Conservation (phyloP, 2,888 invertebrate genomes). For the Phaedon cochleariae region DNA sequence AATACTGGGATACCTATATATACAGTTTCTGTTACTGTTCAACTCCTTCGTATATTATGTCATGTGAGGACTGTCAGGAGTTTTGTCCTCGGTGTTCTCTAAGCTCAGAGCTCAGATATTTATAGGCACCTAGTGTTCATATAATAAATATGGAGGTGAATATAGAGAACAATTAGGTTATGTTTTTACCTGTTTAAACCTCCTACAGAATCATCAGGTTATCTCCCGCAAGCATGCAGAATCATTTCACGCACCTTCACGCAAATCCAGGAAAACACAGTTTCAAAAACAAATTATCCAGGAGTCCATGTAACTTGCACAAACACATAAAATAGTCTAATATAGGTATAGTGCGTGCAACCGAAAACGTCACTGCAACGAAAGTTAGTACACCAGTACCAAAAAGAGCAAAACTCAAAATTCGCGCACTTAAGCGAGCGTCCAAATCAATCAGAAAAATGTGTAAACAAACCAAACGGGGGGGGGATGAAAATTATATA, state of each 20-base stretch:
- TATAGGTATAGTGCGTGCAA: too few species aligned
- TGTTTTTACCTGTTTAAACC: conserved; percentile 9
- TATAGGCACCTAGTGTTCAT: too few species aligned
- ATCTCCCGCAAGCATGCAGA: neutral
- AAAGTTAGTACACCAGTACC: neutral
- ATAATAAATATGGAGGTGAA: too few species aligned
- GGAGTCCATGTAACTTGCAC: neutral
- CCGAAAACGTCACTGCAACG: conserved; percentile 13
- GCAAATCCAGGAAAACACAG: neutral
- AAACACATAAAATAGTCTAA: conserved; percentile 8
- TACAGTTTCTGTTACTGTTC: too few species aligned
- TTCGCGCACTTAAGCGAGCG: conserved; percentile 18
- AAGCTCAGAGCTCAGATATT: too few species aligned
- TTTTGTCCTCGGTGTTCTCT: too few species aligned
- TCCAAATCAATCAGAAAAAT: neutral
- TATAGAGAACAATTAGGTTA: neutral
- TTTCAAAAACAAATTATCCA: neutral
- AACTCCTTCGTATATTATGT: too few species aligned
- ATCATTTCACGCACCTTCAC: neutral
- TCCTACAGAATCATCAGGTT: conserved; percentile 4
- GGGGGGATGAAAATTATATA: conserved; percentile 27
- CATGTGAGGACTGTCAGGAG: too few species aligned
- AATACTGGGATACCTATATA: too few species aligned
- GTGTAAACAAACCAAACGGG: conserved; percentile 34
- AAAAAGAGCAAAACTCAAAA: conserved; percentile 1